These are phyloP conservation scores for Ricordea florida DNA, from an alignment of 92 coral and sea anemone species.

Conservation along the genomic window DNA sequence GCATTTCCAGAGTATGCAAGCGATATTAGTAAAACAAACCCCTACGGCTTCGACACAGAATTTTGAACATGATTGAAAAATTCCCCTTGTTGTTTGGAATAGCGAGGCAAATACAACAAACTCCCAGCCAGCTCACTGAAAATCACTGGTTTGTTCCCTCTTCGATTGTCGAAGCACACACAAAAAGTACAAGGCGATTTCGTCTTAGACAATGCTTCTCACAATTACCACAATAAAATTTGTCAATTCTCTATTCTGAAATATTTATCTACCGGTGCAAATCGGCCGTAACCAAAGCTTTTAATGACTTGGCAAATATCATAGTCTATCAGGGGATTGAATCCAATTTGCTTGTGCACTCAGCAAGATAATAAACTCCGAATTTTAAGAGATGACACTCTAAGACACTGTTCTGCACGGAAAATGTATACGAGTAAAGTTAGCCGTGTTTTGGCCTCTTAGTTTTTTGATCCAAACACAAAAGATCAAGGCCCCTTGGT, in stretches of 20 bases:
- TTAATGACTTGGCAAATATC: conserved; percentile 80
- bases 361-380: conserved; percentile 4
- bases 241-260: conserved; percentile 66
- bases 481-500: conserved; percentile 47
- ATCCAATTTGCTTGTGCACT: conserved; percentile 81
- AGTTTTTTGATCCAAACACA: conserved; percentile 48
- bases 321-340: conserved; percentile 52
- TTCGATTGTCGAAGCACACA: conserved; percentile 14
- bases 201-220: conserved; percentile 63
- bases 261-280: conserved; percentile 87
- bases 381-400: conserved; percentile 6
- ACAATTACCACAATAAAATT: conserved; percentile 73
- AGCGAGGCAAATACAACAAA: neutral
- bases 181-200: conserved; percentile 30
- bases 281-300: conserved; percentile 82
- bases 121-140: conserved; percentile 17
- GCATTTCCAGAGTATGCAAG: neutral
- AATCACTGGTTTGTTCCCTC: neutral
- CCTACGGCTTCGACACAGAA: conserved; percentile 27
- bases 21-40: neutral
- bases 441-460: conserved; percentile 27
- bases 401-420: conserved; percentile 10
- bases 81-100: no score
- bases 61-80: conserved; percentile 11
- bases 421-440: neutral